Conservation (phyloP, 2,797 vertebrate species). For the Leptatherina wallacei region DNA sequence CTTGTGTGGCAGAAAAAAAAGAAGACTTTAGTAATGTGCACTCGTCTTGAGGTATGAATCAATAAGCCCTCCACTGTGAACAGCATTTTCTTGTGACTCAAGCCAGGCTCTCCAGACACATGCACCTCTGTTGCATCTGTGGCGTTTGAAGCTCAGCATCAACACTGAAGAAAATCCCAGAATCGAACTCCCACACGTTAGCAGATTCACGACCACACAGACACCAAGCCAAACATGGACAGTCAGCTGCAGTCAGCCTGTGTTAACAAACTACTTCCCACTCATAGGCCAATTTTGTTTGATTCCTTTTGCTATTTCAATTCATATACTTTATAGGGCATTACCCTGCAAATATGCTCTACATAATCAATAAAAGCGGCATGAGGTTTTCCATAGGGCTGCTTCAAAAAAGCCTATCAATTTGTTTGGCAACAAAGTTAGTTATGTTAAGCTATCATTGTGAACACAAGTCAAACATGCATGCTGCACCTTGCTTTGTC, state of each 20-base stretch:
- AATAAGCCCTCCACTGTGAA: conserved; percentile 66
- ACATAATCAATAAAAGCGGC: conserved; percentile 60
- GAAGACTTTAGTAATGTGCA: conserved; percentile 66
- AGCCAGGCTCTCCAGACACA: conserved; percentile 71
- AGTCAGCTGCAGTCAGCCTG: conserved; percentile 45
- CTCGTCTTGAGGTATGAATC: conserved; percentile 75
- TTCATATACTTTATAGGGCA: conserved; percentile 56
- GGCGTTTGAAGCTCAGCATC: conserved; percentile 75
- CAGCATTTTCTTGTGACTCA: conserved; percentile 75
- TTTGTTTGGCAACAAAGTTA: conserved; percentile 33
- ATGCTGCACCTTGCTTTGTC: neutral
- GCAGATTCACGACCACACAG: conserved; percentile 59
- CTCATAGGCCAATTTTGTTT: conserved; percentile 74
- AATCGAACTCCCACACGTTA: conserved; percentile 77
- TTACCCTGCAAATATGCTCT: conserved; percentile 43
- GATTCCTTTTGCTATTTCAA: conserved; percentile 66
- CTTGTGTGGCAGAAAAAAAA: conserved; percentile 64
- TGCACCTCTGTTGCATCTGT: conserved; percentile 59
- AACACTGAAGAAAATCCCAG: conserved; percentile 68
- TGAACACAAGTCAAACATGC: conserved; percentile 30
- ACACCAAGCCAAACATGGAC: conserved; percentile 61
- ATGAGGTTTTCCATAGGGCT: conserved; percentile 32
- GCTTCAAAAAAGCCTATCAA: conserved; percentile 34
- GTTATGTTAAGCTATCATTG: conserved; percentile 28
- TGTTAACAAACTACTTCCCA: conserved; percentile 73